Evolutionary conservation across 1,140 invertebrate species (phyloP).

Genomic region (Pseudomyrmex gracilis): DNA sequence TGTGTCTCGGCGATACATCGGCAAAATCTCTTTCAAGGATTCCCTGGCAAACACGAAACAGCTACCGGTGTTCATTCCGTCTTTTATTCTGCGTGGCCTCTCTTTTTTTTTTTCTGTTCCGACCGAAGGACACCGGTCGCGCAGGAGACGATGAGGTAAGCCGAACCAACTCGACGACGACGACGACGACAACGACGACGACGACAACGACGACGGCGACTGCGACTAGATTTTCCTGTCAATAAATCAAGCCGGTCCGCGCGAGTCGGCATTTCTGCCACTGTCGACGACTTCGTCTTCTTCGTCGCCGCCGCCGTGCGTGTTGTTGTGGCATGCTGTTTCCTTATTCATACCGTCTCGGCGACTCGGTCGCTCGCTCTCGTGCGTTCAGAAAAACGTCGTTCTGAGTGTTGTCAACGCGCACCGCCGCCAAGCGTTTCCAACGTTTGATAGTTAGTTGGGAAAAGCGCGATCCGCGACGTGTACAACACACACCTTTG

Average conservation of each 20-base stretch:
- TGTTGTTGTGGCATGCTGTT: conserved; percentile 20
- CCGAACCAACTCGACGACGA: conserved; percentile 64
- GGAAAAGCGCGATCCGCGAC: conserved; percentile 16
- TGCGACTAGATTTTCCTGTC: conserved; percentile 85
- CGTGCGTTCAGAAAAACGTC: conserved; percentile 55
- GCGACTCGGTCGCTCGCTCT: conserved; percentile 33
- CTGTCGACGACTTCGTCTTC: conserved; percentile 55
- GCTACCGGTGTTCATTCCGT: conserved; percentile 50
- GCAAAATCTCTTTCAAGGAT: conserved; percentile 62
- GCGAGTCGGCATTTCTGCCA: conserved; percentile 76
- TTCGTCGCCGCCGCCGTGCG: neutral
- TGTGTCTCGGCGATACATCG: conserved; percentile 16
- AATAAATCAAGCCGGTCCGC: conserved; percentile 83
- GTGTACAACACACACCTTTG: conserved; percentile 6
- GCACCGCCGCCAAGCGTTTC: conserved; percentile 21
- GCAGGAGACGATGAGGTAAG: conserved; percentile 77
- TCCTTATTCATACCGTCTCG: conserved; percentile 75
- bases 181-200: conserved; percentile 61
- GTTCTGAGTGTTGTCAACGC: conserved; percentile 22
- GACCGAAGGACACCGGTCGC: conserved; percentile 71
- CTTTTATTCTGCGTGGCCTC: neutral
- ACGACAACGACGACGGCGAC: conserved; percentile 31
- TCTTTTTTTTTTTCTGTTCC: conserved; percentile 41
- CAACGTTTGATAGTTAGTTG: neutral
- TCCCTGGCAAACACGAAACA: conserved; percentile 59